phyloP scores from a whole-genome alignment of 2,113 vertebrate genomes.

The Lutjanus erythropterus region DNA sequence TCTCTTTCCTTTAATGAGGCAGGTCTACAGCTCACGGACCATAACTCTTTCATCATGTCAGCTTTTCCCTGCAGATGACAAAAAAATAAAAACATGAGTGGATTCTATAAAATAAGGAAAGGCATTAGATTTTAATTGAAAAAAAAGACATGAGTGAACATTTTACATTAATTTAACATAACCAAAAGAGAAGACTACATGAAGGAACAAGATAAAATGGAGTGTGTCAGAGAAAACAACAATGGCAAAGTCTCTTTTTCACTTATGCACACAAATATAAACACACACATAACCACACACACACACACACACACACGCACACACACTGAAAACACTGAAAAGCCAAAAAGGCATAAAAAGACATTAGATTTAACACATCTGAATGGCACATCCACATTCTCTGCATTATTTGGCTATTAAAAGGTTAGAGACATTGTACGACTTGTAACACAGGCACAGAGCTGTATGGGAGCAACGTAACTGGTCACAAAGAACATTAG shows the following conservation, averaged over 20 bases:
- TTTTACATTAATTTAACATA: slow-evolving; percentile 80
- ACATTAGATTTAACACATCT: slow-evolving; percentile 7
- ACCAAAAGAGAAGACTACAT: slow-evolving; percentile 42
- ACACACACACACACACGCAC: slow-evolving; percentile 10
- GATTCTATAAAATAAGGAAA: slow-evolving; percentile 42
- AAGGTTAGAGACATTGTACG: slow-evolving; percentile 27
- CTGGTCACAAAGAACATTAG: neutral
- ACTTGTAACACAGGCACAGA: slow-evolving; percentile 2
- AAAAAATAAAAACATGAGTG: slow-evolving; percentile 7
- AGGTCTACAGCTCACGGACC: neutral
- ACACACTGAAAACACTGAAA: slow-evolving; percentile 43
- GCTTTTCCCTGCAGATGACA: slow-evolving; percentile 25
- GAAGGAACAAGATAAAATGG: slow-evolving; percentile 48
- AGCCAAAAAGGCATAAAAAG: slow-evolving; percentile 21
- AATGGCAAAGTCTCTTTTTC: slow-evolving; percentile 16
- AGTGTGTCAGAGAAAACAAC: slow-evolving; percentile 48
- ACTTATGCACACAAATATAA: slow-evolving; percentile 12
- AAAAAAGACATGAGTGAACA: slow-evolving; percentile 45
- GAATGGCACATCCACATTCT: slow-evolving; percentile 21
- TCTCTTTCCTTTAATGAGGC: slow-evolving; percentile 2
- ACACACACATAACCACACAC: slow-evolving; percentile 8
- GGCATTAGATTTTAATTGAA: slow-evolving; percentile 74
- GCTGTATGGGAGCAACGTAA: neutral
- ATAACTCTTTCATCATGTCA: slow-evolving; percentile 3
- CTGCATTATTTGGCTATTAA: slow-evolving; percentile 32